A percentile compares a stretch with the other conserved stretches of the same genome.
Evolutionary conservation across 2,113 vertebrate species (phyloP).

Genomic region (Menidia beryllina): DNA sequence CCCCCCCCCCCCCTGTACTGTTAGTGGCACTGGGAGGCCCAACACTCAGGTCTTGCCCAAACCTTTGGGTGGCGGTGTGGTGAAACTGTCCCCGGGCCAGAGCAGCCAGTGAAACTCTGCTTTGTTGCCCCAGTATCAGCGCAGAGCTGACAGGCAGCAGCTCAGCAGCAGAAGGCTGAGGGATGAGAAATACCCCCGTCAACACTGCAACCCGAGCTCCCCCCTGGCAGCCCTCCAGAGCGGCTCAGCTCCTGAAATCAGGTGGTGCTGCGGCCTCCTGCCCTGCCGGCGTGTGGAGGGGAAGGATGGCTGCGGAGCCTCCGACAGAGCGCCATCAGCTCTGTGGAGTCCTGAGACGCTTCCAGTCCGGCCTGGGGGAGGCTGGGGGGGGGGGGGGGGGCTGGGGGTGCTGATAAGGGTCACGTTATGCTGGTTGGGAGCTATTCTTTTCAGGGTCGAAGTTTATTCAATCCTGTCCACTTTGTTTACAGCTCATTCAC

Average conservation of each 20-base stretch:
- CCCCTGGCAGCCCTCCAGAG: constrained; percentile 63
- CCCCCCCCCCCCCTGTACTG: too few species aligned
- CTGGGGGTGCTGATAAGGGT: too few species aligned
- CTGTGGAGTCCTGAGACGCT: too few species aligned
- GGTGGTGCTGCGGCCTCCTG: constrained; percentile 47
- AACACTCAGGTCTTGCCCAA: constrained; percentile 6
- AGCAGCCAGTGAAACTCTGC: constrained; percentile 37
- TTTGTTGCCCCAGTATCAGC: constrained; percentile 34
- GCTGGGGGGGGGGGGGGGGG: too few species aligned
- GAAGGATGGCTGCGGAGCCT: constrained; percentile 8
- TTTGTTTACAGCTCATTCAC: too few species aligned
- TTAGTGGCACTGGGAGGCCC: constrained; percentile 1
- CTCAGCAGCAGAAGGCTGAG: too few species aligned
- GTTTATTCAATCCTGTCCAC: too few species aligned
- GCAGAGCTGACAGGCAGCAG: constrained; percentile 70
- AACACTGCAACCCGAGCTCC: constrained; percentile 66
- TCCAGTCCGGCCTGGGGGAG: not conserved
- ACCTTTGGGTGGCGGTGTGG: constrained; percentile 17
- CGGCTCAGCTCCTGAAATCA: constrained; percentile 57
- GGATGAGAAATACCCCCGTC: constrained; percentile 68
- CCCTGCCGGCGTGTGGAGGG: constrained; percentile 43
- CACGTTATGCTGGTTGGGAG: too few species aligned
- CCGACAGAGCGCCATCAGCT: too few species aligned
- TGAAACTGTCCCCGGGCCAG: constrained; percentile 30
- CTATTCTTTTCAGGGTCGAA: too few species aligned